A percentile compares a stretch with the other conserved stretches of the same genome.
phyloP scores from a whole-genome alignment of 2,888 invertebrate species.

The Orgyia antiqua region DNA sequence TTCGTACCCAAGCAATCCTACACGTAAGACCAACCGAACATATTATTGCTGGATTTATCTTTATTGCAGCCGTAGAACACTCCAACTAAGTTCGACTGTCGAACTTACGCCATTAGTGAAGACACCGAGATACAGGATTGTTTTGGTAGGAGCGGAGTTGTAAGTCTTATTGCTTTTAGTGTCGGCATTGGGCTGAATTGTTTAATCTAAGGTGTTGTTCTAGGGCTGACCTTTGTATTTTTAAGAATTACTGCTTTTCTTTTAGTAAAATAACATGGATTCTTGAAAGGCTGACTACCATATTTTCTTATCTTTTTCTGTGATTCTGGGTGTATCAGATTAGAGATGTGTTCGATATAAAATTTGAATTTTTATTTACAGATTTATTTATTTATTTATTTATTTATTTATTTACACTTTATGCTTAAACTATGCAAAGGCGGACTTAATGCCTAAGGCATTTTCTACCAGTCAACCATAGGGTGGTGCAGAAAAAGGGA shows the following conservation, averaged over 20 bases:
- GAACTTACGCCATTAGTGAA: constrained; percentile 77
- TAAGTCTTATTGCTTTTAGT: constrained; percentile 77
- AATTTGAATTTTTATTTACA: too few species aligned
- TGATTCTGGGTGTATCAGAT: too few species aligned
- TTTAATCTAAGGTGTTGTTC: constrained; percentile 68
- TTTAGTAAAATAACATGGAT: not conserved
- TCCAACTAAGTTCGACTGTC: constrained; percentile 77
- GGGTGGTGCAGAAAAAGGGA: too few species aligned
- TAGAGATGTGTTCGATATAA: too few species aligned
- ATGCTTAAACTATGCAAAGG: too few species aligned
- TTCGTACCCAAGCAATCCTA: constrained; percentile 71
- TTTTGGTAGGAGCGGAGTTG: constrained; percentile 74
- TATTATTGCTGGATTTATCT: constrained; percentile 79
- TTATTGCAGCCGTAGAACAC: constrained; percentile 76
- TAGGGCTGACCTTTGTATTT: constrained; percentile 34
- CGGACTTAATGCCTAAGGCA: too few species aligned
- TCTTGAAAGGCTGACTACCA: not conserved
- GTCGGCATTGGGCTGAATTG: constrained; percentile 62
- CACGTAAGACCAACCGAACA: constrained; percentile 74
- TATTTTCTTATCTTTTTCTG: not conserved
- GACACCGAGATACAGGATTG: constrained; percentile 76
- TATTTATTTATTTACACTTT: too few species aligned
- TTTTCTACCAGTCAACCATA: too few species aligned
- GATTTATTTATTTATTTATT: too few species aligned
- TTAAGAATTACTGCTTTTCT: constrained; percentile 11